phyloP scores from a whole-genome alignment of 53 echinoderm and acorn worm genomes.

The Arbacia lixula region DNA sequence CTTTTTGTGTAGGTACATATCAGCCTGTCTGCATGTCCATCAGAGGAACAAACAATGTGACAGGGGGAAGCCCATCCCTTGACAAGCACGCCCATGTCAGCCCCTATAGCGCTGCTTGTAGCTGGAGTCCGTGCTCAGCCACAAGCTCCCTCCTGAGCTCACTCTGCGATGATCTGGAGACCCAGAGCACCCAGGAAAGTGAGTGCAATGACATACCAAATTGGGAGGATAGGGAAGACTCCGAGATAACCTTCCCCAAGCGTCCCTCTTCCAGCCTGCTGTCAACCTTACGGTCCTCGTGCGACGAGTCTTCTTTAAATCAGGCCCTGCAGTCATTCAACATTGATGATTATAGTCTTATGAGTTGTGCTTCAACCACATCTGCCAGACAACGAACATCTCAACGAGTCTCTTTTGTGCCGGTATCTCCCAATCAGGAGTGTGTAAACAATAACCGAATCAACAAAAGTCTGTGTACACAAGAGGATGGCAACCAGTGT shows the following conservation, averaged over 20 bases:
- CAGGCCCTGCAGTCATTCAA: background rate
- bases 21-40: too few relatives aligned
- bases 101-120: background rate
- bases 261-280: background rate
- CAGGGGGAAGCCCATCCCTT: background rate
- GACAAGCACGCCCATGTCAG: background rate
- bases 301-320: background rate
- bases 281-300: background rate
- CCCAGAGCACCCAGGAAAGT: background rate
- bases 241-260: slow-evolving; percentile 42
- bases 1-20: too few relatives aligned
- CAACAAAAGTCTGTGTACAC: too few relatives aligned
- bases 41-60: too few relatives aligned
- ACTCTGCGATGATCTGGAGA: background rate
- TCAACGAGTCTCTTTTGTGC: too few relatives aligned
- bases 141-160: slow-evolving; percentile 9
- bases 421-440: too few relatives aligned
- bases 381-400: too few relatives aligned
- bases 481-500: too few relatives aligned
- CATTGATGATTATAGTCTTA: slow-evolving; percentile 4
- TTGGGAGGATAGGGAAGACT: slow-evolving; percentile 7
- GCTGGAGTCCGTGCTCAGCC: slow-evolving; percentile 36
- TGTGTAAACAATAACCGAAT: too few relatives aligned
- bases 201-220: background rate
- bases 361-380: background rate